phyloP scores from a whole-genome alignment of 1,140 invertebrate genomes.

The Polypedilum pembai region DNA sequence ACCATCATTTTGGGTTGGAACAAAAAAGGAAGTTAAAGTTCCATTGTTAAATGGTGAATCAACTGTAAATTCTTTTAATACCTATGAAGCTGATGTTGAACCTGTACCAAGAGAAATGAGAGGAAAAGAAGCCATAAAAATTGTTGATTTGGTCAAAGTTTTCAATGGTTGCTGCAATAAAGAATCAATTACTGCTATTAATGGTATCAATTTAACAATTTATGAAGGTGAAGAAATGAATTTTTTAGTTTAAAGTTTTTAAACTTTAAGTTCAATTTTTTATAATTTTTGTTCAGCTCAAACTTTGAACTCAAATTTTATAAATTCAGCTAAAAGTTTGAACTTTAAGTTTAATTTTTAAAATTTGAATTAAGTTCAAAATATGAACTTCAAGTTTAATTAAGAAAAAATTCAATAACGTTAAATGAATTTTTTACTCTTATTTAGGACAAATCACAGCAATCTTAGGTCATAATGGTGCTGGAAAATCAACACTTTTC shows the following conservation, averaged over 20 bases:
- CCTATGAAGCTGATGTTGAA: conserved; percentile 60
- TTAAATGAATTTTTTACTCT: background rate
- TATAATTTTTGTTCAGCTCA: too few species aligned
- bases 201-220: conserved; percentile 63
- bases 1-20: conserved; percentile 57
- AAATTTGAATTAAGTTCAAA: too few species aligned
- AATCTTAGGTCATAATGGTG: conserved; percentile 62
- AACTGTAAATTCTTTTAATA: conserved; percentile 48
- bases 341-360: too few species aligned
- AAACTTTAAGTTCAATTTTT: too few species aligned
- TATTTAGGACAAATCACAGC: conserved; percentile 52
- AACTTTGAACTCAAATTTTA: too few species aligned
- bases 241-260: too few species aligned
- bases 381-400: too few species aligned
- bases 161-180: conserved; percentile 52
- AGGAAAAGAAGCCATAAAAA: conserved; percentile 65
- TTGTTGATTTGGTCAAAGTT: conserved; percentile 64
- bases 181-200: conserved; percentile 52
- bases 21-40: conserved; percentile 40
- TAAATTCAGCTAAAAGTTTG: too few species aligned
- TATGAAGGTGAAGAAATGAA: conserved; percentile 42
- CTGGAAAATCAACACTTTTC: conserved; percentile 54
- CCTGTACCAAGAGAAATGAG: conserved; percentile 62
- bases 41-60: conserved; percentile 49
- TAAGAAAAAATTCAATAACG: too few species aligned